These are phyloP conservation scores for Epinotia demarniana DNA, from an alignment of 2,888 invertebrate species.

Conservation along the genomic window DNA sequence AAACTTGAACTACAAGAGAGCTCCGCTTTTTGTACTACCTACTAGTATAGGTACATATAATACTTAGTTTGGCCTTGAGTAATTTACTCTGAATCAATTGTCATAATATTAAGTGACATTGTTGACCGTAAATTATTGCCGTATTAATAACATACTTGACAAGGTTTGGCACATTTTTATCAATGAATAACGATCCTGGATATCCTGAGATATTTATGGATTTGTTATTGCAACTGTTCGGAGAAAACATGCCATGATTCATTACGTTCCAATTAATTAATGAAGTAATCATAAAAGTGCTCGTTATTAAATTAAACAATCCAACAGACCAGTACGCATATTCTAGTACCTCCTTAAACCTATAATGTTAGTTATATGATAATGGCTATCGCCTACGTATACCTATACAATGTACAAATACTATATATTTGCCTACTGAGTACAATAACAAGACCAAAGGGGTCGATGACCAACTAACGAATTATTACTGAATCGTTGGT, in stretches of 20 bases:
- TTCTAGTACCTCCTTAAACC: not conserved
- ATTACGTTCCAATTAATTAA: conserved; percentile 43
- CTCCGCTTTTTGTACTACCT: not conserved
- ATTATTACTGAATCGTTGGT: conserved; percentile 7
- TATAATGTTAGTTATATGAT: conserved; percentile 4
- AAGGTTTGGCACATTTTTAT: conserved; percentile 34
- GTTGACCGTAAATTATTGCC: not conserved
- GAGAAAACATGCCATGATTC: conserved; percentile 43
- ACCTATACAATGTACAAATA: not conserved
- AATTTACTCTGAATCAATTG: not conserved
- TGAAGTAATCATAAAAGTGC: conserved; percentile 42
- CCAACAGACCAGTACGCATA: not conserved
- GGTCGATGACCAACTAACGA: conserved; percentile 35
- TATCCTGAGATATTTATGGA: conserved; percentile 41
- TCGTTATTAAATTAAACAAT: conserved; percentile 8
- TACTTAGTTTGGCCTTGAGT: not conserved
- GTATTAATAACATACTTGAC: conserved; percentile 1
- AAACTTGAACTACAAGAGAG: not conserved
- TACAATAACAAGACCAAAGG: conserved; percentile 38
- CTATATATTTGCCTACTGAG: conserved; percentile 10
- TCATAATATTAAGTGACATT: not conserved
- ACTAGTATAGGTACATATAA: too few species aligned
- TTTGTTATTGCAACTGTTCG: conserved; percentile 39
- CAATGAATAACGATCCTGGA: conserved; percentile 24
- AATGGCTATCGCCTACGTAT: not conserved